These are phyloP conservation scores for Geotrypetes seraphini DNA, from an alignment of 2,797 vertebrate genomes.

Conservation along the genomic window DNA sequence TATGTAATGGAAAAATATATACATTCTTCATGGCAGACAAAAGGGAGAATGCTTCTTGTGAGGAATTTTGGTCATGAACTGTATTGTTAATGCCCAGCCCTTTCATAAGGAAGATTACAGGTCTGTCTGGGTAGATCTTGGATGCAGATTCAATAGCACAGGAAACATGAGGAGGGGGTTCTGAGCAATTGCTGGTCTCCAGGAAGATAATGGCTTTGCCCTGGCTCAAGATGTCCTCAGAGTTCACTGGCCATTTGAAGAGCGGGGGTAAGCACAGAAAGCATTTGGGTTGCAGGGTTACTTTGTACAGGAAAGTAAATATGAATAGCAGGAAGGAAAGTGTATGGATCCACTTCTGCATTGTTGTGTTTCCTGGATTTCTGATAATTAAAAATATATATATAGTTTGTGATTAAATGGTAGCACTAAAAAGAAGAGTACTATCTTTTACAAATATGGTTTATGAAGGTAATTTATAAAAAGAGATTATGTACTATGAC, in stretches of 20 bases:
- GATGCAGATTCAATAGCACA: conserved; percentile 59
- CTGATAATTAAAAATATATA: too few relatives aligned
- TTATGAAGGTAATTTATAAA: too few relatives aligned
- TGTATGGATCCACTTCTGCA: conserved; percentile 48
- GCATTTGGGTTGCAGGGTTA: conserved; percentile 30
- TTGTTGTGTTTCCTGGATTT: conserved; percentile 21
- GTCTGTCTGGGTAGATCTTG: conserved; percentile 36
- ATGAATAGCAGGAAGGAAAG: conserved; percentile 35
- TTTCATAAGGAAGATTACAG: conserved; percentile 50
- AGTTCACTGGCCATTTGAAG: conserved; percentile 24
- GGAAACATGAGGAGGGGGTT: conserved; percentile 38
- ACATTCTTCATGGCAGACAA: conserved; percentile 52
- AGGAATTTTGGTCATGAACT: conserved; percentile 6
- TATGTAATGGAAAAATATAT: conserved; percentile 50
- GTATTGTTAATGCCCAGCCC: conserved; percentile 24
- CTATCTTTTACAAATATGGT: too few relatives aligned
- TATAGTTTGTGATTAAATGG: too few relatives aligned
- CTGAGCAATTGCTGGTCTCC: conserved; percentile 44
- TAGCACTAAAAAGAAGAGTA: too few relatives aligned
- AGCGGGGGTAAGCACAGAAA: conserved; percentile 33
- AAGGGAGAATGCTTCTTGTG: conserved; percentile 31
- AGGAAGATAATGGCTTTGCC: conserved; percentile 50
- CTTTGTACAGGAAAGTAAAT: conserved; percentile 39
- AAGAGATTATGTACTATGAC: too few relatives aligned
- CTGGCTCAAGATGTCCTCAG: conserved; percentile 27